Base-by-base conservation (phyloP, 2,113 vertebrate genomes). In the Scomber colias region DNA sequence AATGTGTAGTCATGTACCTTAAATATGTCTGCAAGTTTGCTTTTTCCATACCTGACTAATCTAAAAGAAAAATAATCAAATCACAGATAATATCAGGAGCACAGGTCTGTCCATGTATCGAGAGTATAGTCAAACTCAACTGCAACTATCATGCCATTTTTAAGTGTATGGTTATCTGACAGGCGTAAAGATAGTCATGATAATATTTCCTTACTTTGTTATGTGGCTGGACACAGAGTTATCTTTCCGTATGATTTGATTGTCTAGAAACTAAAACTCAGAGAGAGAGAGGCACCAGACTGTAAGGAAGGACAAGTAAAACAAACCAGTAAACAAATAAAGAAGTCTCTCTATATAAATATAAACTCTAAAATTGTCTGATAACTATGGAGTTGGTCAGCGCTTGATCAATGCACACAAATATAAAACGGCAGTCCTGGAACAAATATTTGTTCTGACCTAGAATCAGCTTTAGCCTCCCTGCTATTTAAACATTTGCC, bases 201-300 rank as follows among this genome's bases (percentile, higher is more conserved):
- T 40, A 57, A 77, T 66, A 75, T 79, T 67, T 82, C 72, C 70
- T 78, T 67, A 63, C 69, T 63, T 72, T 75, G 78, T 50, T 27
- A 27, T 27, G 69, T 81, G 30, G 74, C 56, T 72, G 69, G 66
- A 81, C 79, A 82, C 75, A 66, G 24, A 27, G 71, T 81, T 86
- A 60, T 77, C 31, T 68, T 90, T n/a, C 48, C 30, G 40, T 77
- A 61, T 83, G 73, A 61, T 86, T 87, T 92, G 93, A 95, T 95
- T 95, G 94, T 95, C 95, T 93, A 90, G 49, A 81, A 93, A 89
- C 84, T 87, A 87, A 92, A 94, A 86, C 66, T 80, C 71, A 68
- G 60, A 87, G 79, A 81, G 79, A 81, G 49, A 89, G 91, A 95
- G 93, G 90, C 93, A 94, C 90, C 87, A 88, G 83, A 93, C 88